These are phyloP conservation scores for Catonia carolina DNA, from an alignment of 2,888 invertebrate genomes.

Conservation along the genomic window DNA sequence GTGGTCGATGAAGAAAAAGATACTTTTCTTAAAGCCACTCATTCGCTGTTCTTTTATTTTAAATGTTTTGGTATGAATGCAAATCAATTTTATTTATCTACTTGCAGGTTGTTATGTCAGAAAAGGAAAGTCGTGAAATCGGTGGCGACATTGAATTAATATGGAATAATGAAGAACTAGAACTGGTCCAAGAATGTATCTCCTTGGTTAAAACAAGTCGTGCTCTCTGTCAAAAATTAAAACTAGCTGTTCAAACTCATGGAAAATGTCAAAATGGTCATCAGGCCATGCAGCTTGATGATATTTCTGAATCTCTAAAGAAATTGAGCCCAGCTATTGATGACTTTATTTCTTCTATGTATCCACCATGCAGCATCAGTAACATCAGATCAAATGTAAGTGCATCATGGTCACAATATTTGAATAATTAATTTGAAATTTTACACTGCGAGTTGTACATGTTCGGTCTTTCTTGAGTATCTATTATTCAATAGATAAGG, in stretches of 20 bases:
- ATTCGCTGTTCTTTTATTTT: too few species aligned
- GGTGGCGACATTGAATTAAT: background rate
- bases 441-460: background rate
- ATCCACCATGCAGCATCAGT: background rate
- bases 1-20: too few species aligned
- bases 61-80: too few species aligned
- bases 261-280: background rate
- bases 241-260: background rate
- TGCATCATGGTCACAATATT: background rate
- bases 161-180: slow-evolving; percentile 3
- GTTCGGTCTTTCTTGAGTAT: background rate
- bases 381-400: background rate
- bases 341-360: slow-evolving; percentile 4
- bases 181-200: background rate
- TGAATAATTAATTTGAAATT: background rate
- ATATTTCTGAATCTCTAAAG: background rate
- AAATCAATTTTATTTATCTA: too few species aligned
- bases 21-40: too few species aligned
- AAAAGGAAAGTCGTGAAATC: too few species aligned
- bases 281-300: slow-evolving; percentile 2
- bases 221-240: slow-evolving; percentile 4
- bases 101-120: too few species aligned
- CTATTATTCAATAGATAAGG: background rate
- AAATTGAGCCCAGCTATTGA: slow-evolving; percentile 7
- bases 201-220: background rate